Conservation (phyloP, 2,888 invertebrate species). For the Calliphora vomitoria region DNA sequence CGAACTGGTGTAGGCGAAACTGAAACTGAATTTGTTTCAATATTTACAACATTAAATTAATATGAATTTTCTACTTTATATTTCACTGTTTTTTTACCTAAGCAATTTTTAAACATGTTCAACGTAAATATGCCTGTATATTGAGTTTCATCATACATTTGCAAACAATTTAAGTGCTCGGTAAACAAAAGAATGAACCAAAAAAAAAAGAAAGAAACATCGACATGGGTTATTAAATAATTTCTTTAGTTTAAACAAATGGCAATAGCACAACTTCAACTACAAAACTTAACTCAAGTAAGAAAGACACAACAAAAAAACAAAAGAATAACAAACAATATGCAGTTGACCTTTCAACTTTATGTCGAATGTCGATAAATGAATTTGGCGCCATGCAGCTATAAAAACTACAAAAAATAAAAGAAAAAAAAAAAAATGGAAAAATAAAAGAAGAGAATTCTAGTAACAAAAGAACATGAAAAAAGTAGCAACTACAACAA, state of each 20-base stretch:
- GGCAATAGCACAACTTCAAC: neutral
- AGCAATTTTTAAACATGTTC: neutral
- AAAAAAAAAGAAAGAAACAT: neutral
- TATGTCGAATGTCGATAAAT: slow-evolving; percentile 73
- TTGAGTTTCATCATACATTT: neutral
- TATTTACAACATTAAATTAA: no score
- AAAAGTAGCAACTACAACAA: slow-evolving; percentile 26
- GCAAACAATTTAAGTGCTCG: neutral
- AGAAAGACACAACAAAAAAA: neutral
- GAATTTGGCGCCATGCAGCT: slow-evolving; percentile 73
- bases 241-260: slow-evolving; percentile 19
- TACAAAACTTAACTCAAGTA: slow-evolving; percentile 15
- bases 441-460: slow-evolving; percentile 18
- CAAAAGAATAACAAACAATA: slow-evolving; percentile 48
- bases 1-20: no score
- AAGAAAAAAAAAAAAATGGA: slow-evolving; percentile 24
- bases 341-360: slow-evolving; percentile 76
- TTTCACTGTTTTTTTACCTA: no score
- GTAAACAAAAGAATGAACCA: slow-evolving; percentile 9
- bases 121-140: neutral
- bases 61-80: no score
- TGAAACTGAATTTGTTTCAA: no score
- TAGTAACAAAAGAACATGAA: slow-evolving; percentile 41
- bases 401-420: slow-evolving; percentile 59
- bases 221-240: slow-evolving; percentile 37